Conservation (phyloP, 1,140 invertebrate species). For the Zaprionus tsacasi region DNA sequence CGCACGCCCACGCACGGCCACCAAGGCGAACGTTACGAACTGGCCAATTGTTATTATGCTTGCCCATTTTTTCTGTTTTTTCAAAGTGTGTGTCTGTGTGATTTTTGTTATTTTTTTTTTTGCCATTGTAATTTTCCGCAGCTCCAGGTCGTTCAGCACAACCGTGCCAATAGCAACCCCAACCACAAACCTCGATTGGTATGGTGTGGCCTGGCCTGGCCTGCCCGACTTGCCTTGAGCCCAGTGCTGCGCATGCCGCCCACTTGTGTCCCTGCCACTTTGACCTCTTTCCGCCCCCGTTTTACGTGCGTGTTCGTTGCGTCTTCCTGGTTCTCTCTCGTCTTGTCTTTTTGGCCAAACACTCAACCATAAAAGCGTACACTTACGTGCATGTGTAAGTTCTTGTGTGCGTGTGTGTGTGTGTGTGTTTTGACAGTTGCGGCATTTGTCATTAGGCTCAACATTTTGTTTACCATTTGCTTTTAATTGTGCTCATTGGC, state of each 20-base stretch:
- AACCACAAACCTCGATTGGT: not conserved
- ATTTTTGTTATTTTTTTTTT: not conserved
- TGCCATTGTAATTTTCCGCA: conserved; percentile 48
- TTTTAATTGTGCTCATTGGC: conserved; percentile 42
- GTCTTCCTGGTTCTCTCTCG: conserved; percentile 22
- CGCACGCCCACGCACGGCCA: not conserved
- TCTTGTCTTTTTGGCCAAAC: conserved; percentile 9
- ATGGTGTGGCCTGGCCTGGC: too few relatives aligned
- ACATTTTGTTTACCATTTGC: conserved; percentile 33
- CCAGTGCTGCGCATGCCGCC: conserved; percentile 40
- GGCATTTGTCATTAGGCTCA: conserved; percentile 12
- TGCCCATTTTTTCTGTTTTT: conserved; percentile 40
- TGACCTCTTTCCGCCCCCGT: conserved; percentile 31
- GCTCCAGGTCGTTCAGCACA: conserved; percentile 11
- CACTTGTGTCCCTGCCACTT: conserved; percentile 27
- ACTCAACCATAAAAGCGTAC: too few relatives aligned
- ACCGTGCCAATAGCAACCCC: conserved; percentile 8
- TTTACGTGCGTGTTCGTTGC: conserved; percentile 34
- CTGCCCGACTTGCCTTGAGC: not conserved
- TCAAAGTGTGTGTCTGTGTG: not conserved
- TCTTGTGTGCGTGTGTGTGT: not conserved
- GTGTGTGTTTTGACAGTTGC: not conserved
- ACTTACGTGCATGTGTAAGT: not conserved
- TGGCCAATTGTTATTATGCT: conserved; percentile 49
- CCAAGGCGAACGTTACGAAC: conserved; percentile 31